A percentile compares a stretch with the other conserved stretches of the same genome.
These are phyloP conservation scores for Hippocampus mohnikei DNA, from an alignment of 2,113 vertebrate genomes.

Conservation along the genomic window DNA sequence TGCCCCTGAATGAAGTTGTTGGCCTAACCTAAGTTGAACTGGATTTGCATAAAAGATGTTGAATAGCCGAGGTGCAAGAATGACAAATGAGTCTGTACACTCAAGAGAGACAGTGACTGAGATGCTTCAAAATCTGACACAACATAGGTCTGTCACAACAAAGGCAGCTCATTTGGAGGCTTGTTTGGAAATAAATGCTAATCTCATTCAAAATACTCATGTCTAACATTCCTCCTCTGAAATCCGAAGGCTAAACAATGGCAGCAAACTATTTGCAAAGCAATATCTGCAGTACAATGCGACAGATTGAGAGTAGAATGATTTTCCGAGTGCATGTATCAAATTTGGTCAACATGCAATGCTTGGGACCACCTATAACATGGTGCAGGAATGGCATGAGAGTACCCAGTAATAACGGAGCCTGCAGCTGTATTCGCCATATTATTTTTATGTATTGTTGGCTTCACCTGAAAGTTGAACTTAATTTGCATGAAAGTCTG, in stretches of 20 bases:
- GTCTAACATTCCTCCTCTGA: neutral
- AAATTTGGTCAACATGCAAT: neutral
- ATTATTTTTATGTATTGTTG: constrained; percentile 1
- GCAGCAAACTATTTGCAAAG: neutral
- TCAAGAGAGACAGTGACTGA: constrained; percentile 23
- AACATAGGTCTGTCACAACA: constrained; percentile 4
- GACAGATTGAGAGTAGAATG: neutral
- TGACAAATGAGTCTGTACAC: constrained; percentile 32
- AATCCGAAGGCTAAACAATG: neutral
- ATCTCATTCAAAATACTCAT: neutral
- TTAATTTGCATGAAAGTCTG: constrained; percentile 11
- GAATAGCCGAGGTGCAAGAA: constrained; percentile 35
- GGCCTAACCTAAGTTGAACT: constrained; percentile 40
- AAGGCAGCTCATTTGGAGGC: neutral
- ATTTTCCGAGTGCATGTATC: neutral
- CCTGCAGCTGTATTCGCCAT: neutral
- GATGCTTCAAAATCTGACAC: constrained; percentile 9
- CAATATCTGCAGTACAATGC: neutral
- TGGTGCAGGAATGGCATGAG: neutral
- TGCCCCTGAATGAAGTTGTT: constrained; percentile 32
- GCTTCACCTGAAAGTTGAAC: constrained; percentile 9
- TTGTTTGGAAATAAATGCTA: neutral
- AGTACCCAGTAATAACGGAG: constrained; percentile 1
- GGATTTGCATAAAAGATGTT: constrained; percentile 49
- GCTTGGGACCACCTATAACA: neutral